A percentile compares a stretch with the other conserved stretches of the same genome.
phyloP scores from a whole-genome alignment of 2,888 invertebrate species.

The Aquatica leii region DNA sequence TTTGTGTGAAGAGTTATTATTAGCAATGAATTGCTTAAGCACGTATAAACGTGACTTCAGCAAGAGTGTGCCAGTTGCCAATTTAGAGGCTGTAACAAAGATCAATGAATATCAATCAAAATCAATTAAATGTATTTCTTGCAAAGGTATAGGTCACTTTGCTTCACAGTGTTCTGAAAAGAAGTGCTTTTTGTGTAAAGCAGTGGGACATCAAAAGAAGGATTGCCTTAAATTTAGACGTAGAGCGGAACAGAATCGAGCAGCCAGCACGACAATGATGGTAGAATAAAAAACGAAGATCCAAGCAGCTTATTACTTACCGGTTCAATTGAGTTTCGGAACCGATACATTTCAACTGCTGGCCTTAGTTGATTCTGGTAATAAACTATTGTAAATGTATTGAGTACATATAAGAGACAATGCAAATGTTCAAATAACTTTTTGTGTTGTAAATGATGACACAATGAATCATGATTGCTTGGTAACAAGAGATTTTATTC shows the following conservation, averaged over 20 bases:
- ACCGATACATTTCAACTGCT: neutral
- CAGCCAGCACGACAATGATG: conserved; percentile 4
- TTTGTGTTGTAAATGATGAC: too few relatives aligned
- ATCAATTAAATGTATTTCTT: neutral
- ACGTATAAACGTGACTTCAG: neutral
- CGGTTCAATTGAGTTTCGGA: neutral
- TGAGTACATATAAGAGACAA: too few relatives aligned
- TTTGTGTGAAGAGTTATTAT: neutral
- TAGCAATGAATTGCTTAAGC: neutral
- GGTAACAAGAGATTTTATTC: neutral
- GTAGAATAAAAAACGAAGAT: neutral
- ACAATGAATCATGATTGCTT: too few relatives aligned
- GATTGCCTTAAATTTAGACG: too few relatives aligned
- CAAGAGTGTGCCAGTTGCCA: too few relatives aligned
- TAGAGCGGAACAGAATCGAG: neutral
- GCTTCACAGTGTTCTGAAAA: neutral
- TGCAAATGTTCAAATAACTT: too few relatives aligned
- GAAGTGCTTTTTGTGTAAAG: too few relatives aligned
- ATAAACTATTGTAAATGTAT: too few relatives aligned
- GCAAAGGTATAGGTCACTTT: neutral
- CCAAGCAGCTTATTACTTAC: neutral
- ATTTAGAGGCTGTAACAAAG: too few relatives aligned
- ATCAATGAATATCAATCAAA: too few relatives aligned
- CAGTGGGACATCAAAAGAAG: too few relatives aligned
- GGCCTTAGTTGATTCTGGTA: neutral